Base-by-base conservation (phyloP, 1,140 invertebrate species). In the Venturia canescens region DNA sequence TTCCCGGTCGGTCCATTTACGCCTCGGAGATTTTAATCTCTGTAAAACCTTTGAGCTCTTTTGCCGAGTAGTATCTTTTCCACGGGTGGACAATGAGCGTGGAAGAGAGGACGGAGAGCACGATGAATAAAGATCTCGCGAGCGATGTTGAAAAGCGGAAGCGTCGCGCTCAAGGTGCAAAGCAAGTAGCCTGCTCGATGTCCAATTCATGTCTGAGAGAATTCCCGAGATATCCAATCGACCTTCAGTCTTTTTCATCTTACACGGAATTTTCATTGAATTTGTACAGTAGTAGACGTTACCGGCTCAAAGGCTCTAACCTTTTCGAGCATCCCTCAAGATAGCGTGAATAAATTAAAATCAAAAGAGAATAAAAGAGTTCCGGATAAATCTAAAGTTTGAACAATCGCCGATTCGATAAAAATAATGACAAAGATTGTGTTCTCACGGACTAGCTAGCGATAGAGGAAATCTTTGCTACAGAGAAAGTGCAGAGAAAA, bases 1-100 rank as follows among this genome's bases (percentile, higher is more conserved):
- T 74, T 74, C n/a, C 92, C 92, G 78, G 92, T 88, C 86, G 93
- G 91, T 79, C 90, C 92, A 1, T 53, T 53, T 44, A 71, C 21
- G 69, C 34, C 60, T 53, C n/a, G 26, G 23, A 48, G 44, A 74
- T 21, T 74, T 31, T 18, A 15, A 74, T 53, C 66, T 16, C 23
- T 53, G 23, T 29, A 29, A 29, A 5, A 74, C 3, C 38, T 48
- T 29, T n/a, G 44, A 53, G 29, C 29, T 29, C 66, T 31, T n/a
- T 27, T 26, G 34, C 48, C 53, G 6, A 21, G 44, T n/a, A 31
- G 15, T 31, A 27, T 23, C 71, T 23, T 53, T 50, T 16, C n/a
- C 3, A 74, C 23, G 38, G n/a, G 18, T 29, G 26, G 23, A 26
- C 26, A 44, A 53, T 53, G 21, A 53, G 7, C 38, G 70, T 48